Evolutionary conservation across 2,113 vertebrate genomes (phyloP), one percentile per base, ranked within the genome.

Genomic region (Notarius lentiginosus): DNA sequence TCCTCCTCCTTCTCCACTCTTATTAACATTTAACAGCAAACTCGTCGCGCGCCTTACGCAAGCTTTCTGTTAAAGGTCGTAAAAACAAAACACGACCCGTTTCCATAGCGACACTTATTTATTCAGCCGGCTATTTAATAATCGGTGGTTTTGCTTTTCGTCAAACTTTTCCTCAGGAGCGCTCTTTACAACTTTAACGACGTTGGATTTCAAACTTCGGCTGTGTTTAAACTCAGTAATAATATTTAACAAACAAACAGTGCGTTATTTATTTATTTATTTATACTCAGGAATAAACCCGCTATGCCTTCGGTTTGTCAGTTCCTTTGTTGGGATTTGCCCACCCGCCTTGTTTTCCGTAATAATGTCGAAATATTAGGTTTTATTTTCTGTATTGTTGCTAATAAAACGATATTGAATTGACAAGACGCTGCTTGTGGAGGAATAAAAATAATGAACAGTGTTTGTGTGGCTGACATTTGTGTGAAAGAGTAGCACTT

Each of bases 251-350:
- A 51, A 63, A 75, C 58, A 55, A 61, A 20, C 3, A 1, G 79
- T 10, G 30, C 22, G 72, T 82, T 15, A 51, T 51, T 84, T 53
- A 15, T 49, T 17, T 41, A 20, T 30, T 30, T 30, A 30, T 30
- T 30, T 30, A 30, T 30, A 58, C 41, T 55, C 30, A 27, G 75
- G 53, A 56, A 76, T 63, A 88, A 88, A 88, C 55, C 55, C 87
- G 58, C 80, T 85, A 49, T 27, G 79, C 79, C 72, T 49, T 83
- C 10, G 80, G 83, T 83, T 88, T 90, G 85, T 86, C 86, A 84
- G 89, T 90, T 90, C 90, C 90, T 90, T 90, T 90, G 90, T 90
- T 90, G 90, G 86, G 86, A 82, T 87, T 41, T 86, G 79, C 89
- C 89, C 89, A 87, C 89, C 88, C 86, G 80, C 73, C 80, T 47